Conservation (phyloP, 2,113 vertebrate species). For the Sceloporus undulatus region DNA sequence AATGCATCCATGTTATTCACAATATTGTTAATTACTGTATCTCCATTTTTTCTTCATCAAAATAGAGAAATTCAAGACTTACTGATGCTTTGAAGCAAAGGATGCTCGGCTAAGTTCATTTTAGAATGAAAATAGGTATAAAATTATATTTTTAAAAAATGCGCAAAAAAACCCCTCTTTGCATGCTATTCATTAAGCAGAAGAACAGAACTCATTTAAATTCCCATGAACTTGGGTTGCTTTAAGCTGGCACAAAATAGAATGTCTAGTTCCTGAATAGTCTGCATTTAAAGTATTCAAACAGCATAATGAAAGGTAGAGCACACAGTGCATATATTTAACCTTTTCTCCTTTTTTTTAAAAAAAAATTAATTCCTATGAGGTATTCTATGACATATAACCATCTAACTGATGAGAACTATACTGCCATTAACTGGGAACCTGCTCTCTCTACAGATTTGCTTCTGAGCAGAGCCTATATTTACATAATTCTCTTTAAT, state of each 20-base stretch:
- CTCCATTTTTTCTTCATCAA: neutral
- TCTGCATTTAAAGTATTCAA: neutral
- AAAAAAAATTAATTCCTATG: neutral
- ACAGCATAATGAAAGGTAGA: neutral
- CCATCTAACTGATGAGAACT: neutral
- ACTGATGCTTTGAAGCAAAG: neutral
- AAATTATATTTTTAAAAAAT: neutral
- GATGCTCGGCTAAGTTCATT: neutral
- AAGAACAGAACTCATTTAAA: neutral
- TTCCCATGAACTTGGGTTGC: neutral
- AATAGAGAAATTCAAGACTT: neutral
- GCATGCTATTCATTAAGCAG: neutral
- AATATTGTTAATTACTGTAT: neutral
- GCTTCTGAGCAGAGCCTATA: neutral
- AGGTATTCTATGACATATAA: neutral
- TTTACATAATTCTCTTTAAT: neutral
- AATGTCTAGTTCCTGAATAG: neutral
- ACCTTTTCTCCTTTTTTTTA: neutral
- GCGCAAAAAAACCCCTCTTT: neutral
- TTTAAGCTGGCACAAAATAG: neutral
- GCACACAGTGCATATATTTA: neutral
- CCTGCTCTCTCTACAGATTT: neutral
- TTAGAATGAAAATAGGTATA: neutral
- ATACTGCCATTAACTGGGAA: neutral
- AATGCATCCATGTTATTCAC: neutral